These are phyloP conservation scores for Smithornis capensis DNA, from an alignment of 2,113 vertebrate genomes.

Conservation along the genomic window DNA sequence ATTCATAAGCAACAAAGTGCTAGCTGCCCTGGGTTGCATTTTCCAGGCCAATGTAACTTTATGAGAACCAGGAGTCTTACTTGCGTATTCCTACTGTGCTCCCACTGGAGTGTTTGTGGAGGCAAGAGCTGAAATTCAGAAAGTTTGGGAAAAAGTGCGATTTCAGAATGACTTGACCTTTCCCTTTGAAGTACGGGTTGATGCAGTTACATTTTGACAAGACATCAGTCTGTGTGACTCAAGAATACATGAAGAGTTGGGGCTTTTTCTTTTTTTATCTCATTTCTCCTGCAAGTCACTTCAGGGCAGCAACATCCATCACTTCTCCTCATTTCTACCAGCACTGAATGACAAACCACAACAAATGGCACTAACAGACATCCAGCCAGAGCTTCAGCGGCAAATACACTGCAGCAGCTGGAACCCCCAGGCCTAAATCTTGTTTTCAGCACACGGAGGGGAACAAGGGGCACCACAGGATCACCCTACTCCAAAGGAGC, in stretches of 20 bases:
- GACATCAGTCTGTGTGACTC: not conserved
- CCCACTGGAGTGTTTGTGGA: not conserved
- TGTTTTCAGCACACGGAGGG: rapidly evolving
- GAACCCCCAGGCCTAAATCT: not conserved
- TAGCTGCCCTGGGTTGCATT: not conserved
- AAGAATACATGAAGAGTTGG: not conserved
- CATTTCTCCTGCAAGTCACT: not conserved
- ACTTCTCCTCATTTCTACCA: not conserved
- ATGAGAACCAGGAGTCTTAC: not conserved
- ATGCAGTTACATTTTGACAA: conserved; percentile 25
- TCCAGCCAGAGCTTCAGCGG: not conserved
- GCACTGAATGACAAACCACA: not conserved
- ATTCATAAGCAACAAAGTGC: not conserved
- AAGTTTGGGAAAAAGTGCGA: not conserved
- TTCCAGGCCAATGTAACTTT: not conserved
- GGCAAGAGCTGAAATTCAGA: not conserved
- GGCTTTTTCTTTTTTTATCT: not conserved
- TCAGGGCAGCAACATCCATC: not conserved
- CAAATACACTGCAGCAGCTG: rapidly evolving
- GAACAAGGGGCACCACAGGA: not conserved
- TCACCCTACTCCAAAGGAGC: not conserved
- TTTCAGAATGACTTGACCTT: conserved; percentile 4
- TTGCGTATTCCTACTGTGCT: not conserved
- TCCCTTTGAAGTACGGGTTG: not conserved
- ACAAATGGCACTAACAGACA: not conserved